Conservation (phyloP, 2,797 vertebrate genomes). For the Epinephelus malabaricus region DNA sequence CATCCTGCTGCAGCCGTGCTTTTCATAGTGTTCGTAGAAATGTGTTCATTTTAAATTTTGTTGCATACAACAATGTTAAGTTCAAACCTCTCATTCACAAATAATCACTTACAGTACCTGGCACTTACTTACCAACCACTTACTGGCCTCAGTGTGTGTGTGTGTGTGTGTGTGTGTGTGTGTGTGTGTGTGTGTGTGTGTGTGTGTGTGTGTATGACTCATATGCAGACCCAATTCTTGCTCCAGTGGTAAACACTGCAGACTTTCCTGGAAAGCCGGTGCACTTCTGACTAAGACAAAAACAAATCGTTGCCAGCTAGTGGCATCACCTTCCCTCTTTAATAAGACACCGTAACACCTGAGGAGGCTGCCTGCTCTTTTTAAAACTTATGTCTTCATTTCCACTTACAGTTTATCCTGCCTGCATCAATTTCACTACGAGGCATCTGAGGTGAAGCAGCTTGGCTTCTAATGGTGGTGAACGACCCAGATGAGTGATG, state of each 20-base stretch:
- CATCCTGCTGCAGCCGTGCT: conserved; percentile 3
- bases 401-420: not conserved
- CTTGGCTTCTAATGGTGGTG: not conserved
- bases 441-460: not conserved
- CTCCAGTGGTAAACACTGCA: conserved; percentile 49
- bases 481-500: not conserved
- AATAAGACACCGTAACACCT: conserved; percentile 31
- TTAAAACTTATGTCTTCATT: conserved; percentile 22
- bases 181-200: conserved; percentile 22
- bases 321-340: conserved; percentile 43
- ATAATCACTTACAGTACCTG: conserved; percentile 50
- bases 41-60: conserved; percentile 35
- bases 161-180: conserved; percentile 37
- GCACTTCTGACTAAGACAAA: conserved; percentile 46
- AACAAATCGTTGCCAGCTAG: conserved; percentile 55
- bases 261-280: conserved; percentile 67
- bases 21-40: conserved; percentile 32
- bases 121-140: conserved; percentile 46
- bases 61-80: conserved; percentile 38
- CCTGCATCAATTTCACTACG: not conserved
- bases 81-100: conserved; percentile 70
- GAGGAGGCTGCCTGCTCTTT: conserved; percentile 31
- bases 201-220: conserved; percentile 51
- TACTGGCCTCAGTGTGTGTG: conserved; percentile 22
- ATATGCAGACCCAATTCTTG: conserved; percentile 33